These are phyloP conservation scores for Euplexia lucipara DNA, from an alignment of 2,888 invertebrate genomes.

Conservation along the genomic window DNA sequence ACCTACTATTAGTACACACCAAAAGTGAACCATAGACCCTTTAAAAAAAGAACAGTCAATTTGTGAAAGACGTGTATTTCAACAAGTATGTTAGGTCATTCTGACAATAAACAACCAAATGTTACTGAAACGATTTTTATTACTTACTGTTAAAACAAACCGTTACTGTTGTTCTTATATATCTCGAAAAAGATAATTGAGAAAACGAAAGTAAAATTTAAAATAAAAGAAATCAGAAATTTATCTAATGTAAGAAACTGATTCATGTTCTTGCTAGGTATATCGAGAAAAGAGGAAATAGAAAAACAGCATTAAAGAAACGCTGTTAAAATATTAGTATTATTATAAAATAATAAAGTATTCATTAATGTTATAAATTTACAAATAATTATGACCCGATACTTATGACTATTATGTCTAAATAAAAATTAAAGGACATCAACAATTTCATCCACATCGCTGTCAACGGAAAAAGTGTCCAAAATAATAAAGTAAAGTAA, in stretches of 20 bases:
- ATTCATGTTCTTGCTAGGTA: neutral
- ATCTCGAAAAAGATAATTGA: neutral
- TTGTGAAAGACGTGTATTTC: conserved; percentile 9
- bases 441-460: too few species aligned
- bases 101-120: conserved; percentile 17
- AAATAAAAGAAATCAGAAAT: neutral
- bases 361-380: too few species aligned
- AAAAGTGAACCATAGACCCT: neutral
- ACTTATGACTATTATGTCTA: too few species aligned
- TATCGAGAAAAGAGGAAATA: neutral
- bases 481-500: neutral
- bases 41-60: conserved; percentile 9
- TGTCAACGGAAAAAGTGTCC: too few species aligned
- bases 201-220: neutral
- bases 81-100: conserved; percentile 7
- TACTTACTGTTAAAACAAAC: neutral
- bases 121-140: neutral
- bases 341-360: too few species aligned
- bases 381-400: too few species aligned
- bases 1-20: too few species aligned
- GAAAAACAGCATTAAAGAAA: neutral
- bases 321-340: neutral
- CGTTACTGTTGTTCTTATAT: neutral
- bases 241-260: neutral
- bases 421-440: too few species aligned